Conservation (phyloP, 2,888 invertebrate genomes). For the Argynnis bischoffii region DNA sequence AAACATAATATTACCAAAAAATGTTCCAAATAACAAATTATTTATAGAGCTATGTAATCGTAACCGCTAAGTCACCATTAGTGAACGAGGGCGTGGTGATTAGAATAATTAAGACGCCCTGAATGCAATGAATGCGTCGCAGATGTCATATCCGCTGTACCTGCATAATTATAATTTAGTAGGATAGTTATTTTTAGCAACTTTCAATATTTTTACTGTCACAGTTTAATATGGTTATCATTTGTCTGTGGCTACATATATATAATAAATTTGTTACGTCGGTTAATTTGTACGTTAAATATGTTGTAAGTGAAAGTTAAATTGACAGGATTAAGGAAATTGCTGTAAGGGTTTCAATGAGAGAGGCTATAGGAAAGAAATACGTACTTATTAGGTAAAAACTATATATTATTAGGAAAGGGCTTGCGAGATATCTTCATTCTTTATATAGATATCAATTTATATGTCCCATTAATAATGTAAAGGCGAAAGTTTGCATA, state of each 20-base stretch:
- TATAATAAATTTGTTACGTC: background rate
- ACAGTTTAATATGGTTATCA: background rate
- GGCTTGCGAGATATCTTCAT: no score
- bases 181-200: background rate
- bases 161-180: constrained; percentile 6
- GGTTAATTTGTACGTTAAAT: no score
- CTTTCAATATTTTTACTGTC: background rate
- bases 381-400: no score
- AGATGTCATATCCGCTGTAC: constrained; percentile 29
- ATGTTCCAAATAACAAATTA: background rate
- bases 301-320: no score
- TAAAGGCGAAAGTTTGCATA: no score
- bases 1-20: background rate
- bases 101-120: constrained; percentile 40
- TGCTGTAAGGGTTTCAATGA: no score
- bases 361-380: no score
- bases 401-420: no score
- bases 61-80: constrained; percentile 10
- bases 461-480: no score
- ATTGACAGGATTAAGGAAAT: no score
- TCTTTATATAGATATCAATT: no score
- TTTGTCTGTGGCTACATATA: background rate
- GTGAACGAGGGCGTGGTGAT: constrained; percentile 34
- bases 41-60: background rate
- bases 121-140: constrained; percentile 37